Base-by-base conservation (phyloP, 2,888 invertebrate species). In the Lepidochrysops patricia region DNA sequence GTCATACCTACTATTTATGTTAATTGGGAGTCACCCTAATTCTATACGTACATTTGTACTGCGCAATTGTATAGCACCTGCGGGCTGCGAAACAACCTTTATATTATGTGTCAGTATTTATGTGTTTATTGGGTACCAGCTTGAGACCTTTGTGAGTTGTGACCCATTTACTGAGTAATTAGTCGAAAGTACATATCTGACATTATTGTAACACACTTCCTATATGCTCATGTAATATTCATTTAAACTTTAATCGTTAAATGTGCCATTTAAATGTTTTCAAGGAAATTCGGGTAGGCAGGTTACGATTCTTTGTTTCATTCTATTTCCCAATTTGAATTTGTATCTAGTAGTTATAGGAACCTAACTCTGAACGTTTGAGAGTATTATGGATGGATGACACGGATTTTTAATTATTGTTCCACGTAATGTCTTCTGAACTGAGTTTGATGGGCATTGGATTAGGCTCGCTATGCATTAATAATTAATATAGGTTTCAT, bases 21-120 rank as follows among this genome's bases (percentile, higher is more conserved):
- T 62, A 67, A 63, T 66, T 57, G 64, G 62, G 66, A 61, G 62
- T 66, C 66, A 69, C 68, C 69, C 68, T 66, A 68, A 63, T 69
- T 74, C 70, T 66, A n/a, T n/a, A n/a, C n/a, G n/a, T n/a, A 67
- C 68, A 65, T 59, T 43, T 19, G 72, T 66, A 72, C 76, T 76
- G 75, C 78, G 79, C 78, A 82, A 80, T 79, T 76, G 70, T n/a
- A n/a, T n/a, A 68, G 68, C 70, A 72, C 71, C 67, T 76, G 75
- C 77, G 76, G 67, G 57, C 67, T 76, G 75, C 77, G 76, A 68
- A 58, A 60, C 74, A 74, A 73, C 73, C 74, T 75, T n/a, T n/a
- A n/a, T n/a, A n/a, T n/a, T 50, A 68, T 71, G 71, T 72, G 70
- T 73, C 72, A 70, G 67, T 67, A 65, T 65, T 68, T 68, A 70